Conservation (phyloP, 2,797 vertebrate species). For the Percopsis omiscomaycus region DNA sequence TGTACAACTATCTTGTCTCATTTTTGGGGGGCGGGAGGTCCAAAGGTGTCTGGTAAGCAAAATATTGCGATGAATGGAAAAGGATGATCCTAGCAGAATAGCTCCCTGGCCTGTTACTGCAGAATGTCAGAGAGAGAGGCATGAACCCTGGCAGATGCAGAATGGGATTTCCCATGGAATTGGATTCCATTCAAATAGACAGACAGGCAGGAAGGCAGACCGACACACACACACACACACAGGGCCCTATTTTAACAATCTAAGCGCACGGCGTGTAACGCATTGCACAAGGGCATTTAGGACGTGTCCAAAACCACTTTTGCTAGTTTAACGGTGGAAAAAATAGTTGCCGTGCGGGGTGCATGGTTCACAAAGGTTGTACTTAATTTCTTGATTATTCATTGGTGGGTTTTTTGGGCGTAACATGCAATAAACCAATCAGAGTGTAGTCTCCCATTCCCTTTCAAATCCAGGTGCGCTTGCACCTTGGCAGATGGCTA, state of each 20-base stretch:
- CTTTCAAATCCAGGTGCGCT: no score
- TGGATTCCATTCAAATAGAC: slow-evolving; percentile 14
- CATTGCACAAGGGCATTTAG: no score
- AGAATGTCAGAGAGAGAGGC: slow-evolving; percentile 14
- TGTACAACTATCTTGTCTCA: neutral
- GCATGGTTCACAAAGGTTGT: no score
- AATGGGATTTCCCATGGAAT: slow-evolving; percentile 5
- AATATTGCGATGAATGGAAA: slow-evolving; percentile 43
- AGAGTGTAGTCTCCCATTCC: no score
- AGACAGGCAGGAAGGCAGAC: slow-evolving; percentile 10
- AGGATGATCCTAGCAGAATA: slow-evolving; percentile 29
- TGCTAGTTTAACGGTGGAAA: neutral
- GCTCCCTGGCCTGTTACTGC: slow-evolving; percentile 9
- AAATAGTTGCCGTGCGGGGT: no score
- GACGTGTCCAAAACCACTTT: no score
- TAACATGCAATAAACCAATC: no score
- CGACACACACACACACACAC: slow-evolving; percentile 2
- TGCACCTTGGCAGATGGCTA: no score
- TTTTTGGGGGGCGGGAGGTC: slow-evolving; percentile 9
- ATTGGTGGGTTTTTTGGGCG: no score
- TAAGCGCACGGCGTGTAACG: no score
- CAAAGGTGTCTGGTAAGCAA: slow-evolving; percentile 33
- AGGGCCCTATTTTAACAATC: no score
- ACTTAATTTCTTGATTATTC: no score
- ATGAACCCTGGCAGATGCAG: neutral